Evolutionary conservation across 2,113 vertebrate genomes (phyloP), one percentile per base, ranked within the genome.

Genomic region (Ctenomys sociabilis): DNA sequence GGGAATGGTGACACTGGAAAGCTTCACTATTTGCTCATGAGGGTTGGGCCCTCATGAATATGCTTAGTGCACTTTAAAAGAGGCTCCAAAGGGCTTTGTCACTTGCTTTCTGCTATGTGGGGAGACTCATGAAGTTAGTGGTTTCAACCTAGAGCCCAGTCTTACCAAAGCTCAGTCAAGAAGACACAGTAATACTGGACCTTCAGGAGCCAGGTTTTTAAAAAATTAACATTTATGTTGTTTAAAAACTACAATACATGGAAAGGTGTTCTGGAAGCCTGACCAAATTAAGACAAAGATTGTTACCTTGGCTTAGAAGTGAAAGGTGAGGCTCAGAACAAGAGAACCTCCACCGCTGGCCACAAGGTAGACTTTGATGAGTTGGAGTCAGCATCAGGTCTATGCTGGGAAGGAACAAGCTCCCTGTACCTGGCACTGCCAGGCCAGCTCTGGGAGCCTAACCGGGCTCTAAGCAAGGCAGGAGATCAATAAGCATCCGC

Each of bases 381-480:
- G 12, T 32, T 54, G 22, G 45, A 72, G 54, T 61, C 49, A 61
- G 68, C 66, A 1, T 43, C 32, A 45, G 32, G 35, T 32, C 24
- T 61, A 24, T 54, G 5, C 19, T 57, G 6, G 4, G 10, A n/a
- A n/a, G n/a, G n/a, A n/a, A n/a, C n/a, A n/a, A 12, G n/a, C 19
- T n/a, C 72, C 43, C 28, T 54, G 5, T 30, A 17, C 14, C 13
- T 57, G 4, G 0, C 7, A 1, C 3, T n/a, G 40, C 19, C 64
- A 28, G n/a, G 1, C n/a, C 0, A 0, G 35, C 21, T 64, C 26
- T 52, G 40, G 64, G 54, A 16, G 9, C 45, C 30, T 73, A 77
- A 75, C 8, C 21, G 22, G 54, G 7, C 21, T 57, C 3, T 57
- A 28, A 30, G 14, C 0, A 0, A 5, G 26, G 9, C 10, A 52